A percentile compares a stretch with the other conserved stretches of the same genome.
phyloP scores from a whole-genome alignment of 2,888 invertebrate species.

The Apodemia mormo region DNA sequence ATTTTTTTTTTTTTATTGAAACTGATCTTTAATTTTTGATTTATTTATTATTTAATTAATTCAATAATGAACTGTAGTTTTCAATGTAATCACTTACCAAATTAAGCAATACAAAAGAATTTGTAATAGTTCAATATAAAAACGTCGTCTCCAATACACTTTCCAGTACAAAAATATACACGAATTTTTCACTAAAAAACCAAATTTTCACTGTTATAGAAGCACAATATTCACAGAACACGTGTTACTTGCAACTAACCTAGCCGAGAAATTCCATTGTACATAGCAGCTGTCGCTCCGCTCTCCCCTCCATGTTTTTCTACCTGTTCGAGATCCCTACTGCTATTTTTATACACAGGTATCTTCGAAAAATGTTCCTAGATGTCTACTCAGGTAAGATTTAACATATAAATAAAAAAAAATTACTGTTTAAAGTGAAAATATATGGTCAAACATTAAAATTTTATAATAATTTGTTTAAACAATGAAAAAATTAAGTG shows the following conservation, averaged over 20 bases:
- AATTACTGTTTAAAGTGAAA: no score
- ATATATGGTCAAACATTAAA: no score
- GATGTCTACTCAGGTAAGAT: constrained; percentile 21
- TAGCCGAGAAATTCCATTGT: constrained; percentile 14
- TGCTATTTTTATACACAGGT: constrained; percentile 18
- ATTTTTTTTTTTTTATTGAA: constrained; percentile 14
- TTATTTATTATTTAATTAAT: constrained; percentile 21
- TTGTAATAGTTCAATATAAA: constrained; percentile 22
- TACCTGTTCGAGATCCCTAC: constrained; percentile 12
- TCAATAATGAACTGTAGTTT: constrained; percentile 23
- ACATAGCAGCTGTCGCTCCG: constrained; percentile 22
- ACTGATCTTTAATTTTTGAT: constrained; percentile 22
- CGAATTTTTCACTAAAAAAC: neutral
- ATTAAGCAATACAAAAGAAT: constrained; percentile 23
- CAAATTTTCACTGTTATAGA: constrained; percentile 1
- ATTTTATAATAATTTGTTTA: no score
- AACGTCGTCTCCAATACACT: constrained; percentile 15
- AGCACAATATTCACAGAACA: constrained; percentile 8
- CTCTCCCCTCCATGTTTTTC: constrained; percentile 22
- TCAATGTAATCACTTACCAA: constrained; percentile 21
- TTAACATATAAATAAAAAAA: constrained; percentile 4
- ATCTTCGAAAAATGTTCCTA: constrained; percentile 22
- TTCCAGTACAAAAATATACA: constrained; percentile 2
- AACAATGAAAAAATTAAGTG: no score
- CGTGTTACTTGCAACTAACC: neutral